phyloP scores from a whole-genome alignment of 2,888 invertebrate species.

The Mythimna pallens region DNA sequence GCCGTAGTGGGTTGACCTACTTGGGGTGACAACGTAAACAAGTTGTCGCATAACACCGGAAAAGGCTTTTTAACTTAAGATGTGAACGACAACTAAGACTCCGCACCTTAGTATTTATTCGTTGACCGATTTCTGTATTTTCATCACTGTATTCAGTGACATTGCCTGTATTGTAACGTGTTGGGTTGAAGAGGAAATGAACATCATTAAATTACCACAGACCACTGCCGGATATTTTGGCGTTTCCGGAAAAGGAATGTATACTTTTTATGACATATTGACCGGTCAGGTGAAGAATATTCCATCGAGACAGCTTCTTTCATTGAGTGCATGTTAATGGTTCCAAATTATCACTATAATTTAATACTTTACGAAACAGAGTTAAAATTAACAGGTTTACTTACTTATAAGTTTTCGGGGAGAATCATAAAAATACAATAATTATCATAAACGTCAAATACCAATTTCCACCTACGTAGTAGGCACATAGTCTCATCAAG shows the following conservation, averaged over 20 bases:
- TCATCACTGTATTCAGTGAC: not conserved
- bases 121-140: conserved; percentile 12
- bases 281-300: conserved; percentile 8
- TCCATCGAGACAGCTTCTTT: not conserved
- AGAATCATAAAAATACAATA: not conserved
- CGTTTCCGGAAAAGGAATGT: conserved; percentile 21
- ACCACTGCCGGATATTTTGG: conserved; percentile 3
- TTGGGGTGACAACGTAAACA: conserved; percentile 57
- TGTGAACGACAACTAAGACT: conserved; percentile 24
- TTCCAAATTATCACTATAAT: too few relatives aligned
- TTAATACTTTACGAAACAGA: too few relatives aligned
- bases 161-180: conserved; percentile 1
- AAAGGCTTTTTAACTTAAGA: conserved; percentile 46
- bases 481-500: too few relatives aligned
- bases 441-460: too few relatives aligned
- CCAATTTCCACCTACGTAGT: too few relatives aligned
- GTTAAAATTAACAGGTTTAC: too few relatives aligned
- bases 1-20: conserved; percentile 69
- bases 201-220: conserved; percentile 7
- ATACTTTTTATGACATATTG: not conserved
- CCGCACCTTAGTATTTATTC: conserved; percentile 21
- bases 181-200: conserved; percentile 10
- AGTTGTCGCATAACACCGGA: conserved; percentile 56
- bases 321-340: not conserved
- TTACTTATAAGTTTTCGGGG: not conserved